Evolutionary conservation across 2,797 vertebrate genomes (phyloP).

Genomic region (Tokudaia tokunoshimensis): DNA sequence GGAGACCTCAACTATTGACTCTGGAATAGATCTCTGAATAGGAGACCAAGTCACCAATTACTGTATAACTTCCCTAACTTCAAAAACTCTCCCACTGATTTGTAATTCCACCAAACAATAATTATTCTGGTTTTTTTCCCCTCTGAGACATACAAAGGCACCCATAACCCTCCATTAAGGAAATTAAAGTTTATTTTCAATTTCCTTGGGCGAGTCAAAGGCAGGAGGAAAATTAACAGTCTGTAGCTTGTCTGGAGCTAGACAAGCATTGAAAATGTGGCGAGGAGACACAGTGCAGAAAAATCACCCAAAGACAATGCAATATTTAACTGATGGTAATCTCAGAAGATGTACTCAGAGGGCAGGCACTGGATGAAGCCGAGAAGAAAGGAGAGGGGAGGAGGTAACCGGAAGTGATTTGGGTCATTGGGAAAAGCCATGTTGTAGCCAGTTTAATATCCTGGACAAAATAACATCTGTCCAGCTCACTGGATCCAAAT

Average conservation of each 20-base stretch:
- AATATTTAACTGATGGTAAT: constrained; percentile 81
- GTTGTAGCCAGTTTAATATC: constrained; percentile 46
- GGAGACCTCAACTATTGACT: constrained; percentile 39
- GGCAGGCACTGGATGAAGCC: constrained; percentile 38
- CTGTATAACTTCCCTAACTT: constrained; percentile 58
- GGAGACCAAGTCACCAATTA: constrained; percentile 35
- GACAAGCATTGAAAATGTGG: constrained; percentile 67
- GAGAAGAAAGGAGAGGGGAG: constrained; percentile 29
- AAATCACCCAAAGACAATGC: constrained; percentile 77
- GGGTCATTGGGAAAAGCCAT: constrained; percentile 11
- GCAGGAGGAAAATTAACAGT: constrained; percentile 77
- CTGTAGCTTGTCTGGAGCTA: constrained; percentile 75
- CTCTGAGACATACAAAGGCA: constrained; percentile 57
- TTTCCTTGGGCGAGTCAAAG: constrained; percentile 80
- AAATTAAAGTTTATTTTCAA: constrained; percentile 86
- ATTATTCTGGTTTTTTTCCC: constrained; percentile 13
- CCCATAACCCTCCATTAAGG: constrained; percentile 72
- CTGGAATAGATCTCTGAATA: neutral
- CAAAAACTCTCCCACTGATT: constrained; percentile 64
- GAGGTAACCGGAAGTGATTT: constrained; percentile 41
- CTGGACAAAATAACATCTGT: neutral
- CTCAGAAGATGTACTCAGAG: constrained; percentile 55
- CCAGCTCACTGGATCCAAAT: neutral
- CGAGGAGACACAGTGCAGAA: constrained; percentile 49
- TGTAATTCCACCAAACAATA: constrained; percentile 64